Evolutionary conservation across 2,113 vertebrate genomes (phyloP).

Genomic region (Thermophis baileyi): DNA sequence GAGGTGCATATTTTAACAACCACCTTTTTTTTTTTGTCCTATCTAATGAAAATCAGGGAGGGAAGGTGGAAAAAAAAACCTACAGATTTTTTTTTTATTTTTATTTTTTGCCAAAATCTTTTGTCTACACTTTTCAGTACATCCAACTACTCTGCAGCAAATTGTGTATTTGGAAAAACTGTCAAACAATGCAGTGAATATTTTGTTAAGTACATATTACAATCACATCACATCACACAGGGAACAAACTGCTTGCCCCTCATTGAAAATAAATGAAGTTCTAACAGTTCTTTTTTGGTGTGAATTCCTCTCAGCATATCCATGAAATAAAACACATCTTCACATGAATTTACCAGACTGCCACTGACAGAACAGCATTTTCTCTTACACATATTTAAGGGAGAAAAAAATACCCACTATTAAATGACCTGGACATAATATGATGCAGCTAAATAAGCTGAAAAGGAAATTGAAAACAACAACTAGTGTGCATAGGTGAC

Average conservation of each 20-base stretch:
- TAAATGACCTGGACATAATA: background rate
- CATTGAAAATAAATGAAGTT: background rate
- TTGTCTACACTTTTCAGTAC: background rate
- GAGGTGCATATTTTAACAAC: background rate
- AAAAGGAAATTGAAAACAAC: background rate
- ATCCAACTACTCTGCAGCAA: background rate
- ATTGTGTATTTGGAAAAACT: background rate
- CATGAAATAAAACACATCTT: background rate
- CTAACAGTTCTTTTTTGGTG: background rate
- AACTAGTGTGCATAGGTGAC: background rate
- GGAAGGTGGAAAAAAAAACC: too few relatives aligned
- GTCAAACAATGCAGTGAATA: background rate
- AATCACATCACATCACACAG: background rate
- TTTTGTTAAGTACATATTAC: background rate
- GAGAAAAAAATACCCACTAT: background rate
- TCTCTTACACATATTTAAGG: background rate
- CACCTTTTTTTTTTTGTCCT: background rate
- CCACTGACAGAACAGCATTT: conserved; percentile 23
- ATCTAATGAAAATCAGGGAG: background rate
- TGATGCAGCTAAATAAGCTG: background rate
- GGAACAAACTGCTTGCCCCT: background rate
- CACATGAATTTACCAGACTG: conserved; percentile 31
- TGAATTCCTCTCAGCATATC: conserved; percentile 24
- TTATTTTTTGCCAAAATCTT: background rate
- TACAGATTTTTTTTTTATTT: background rate